phyloP scores from a whole-genome alignment of 2,113 vertebrate species.

The Alces alces region DNA sequence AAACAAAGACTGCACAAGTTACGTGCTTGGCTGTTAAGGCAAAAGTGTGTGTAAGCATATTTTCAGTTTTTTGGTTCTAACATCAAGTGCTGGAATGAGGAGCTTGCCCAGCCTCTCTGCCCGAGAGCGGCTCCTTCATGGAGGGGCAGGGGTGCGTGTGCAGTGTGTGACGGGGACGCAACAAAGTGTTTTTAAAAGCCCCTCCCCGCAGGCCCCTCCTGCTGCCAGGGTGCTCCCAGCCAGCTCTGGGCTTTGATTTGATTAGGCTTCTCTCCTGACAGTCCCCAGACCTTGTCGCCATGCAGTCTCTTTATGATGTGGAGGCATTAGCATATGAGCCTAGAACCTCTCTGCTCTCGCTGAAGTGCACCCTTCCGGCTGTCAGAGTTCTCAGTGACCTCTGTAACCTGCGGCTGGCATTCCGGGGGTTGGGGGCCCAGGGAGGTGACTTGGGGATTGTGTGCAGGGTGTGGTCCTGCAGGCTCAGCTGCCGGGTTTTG shows the following conservation, averaged over 20 bases:
- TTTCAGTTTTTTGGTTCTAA: background rate
- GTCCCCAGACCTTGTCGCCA: background rate
- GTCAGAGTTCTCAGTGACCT: background rate
- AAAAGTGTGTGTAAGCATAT: background rate
- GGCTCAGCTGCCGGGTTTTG: background rate
- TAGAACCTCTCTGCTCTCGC: too few species aligned
- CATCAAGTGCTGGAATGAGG: background rate
- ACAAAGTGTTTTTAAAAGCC: background rate
- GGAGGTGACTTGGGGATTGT: too few species aligned
- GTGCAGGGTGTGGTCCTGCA: rapidly evolving
- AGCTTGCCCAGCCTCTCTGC: background rate
- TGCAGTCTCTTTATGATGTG: background rate
- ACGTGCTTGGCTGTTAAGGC: background rate
- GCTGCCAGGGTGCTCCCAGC: background rate
- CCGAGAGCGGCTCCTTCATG: background rate
- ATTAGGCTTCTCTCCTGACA: background rate
- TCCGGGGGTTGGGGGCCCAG: background rate
- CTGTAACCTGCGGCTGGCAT: background rate
- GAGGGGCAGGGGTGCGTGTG: rapidly evolving
- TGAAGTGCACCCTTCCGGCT: background rate
- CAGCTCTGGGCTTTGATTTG: background rate
- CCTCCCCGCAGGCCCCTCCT: background rate
- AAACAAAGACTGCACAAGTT: background rate
- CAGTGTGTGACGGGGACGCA: rapidly evolving
- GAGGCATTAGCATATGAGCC: rapidly evolving